Percentiles rank a stretch among this genome's conserved stretches.
These are phyloP conservation scores for Augochlorella aurata DNA, from an alignment of 2,888 invertebrate species.

Conservation along the genomic window DNA sequence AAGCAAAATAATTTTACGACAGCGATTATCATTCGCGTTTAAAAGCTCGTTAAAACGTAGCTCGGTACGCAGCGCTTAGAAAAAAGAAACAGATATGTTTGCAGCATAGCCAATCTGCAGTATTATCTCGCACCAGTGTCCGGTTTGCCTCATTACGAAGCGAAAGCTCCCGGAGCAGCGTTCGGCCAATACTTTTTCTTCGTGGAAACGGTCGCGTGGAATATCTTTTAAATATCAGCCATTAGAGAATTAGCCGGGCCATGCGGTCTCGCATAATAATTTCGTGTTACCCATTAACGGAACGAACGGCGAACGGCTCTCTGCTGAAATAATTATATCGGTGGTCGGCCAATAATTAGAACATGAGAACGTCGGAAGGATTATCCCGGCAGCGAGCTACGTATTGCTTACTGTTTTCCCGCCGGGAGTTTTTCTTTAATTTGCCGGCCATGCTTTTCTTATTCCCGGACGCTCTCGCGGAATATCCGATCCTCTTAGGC, in stretches of 20 bases:
- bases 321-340: constrained; percentile 15
- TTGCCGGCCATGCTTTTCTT: neutral
- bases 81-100: neutral
- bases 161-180: neutral
- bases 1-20: too few species aligned
- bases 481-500: constrained; percentile 17
- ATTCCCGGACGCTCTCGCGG: neutral
- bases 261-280: constrained; percentile 46
- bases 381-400: neutral
- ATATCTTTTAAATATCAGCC: constrained; percentile 58
- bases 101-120: neutral
- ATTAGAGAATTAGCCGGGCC: constrained; percentile 68
- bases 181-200: neutral
- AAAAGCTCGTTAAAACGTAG: neutral
- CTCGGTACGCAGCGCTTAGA: neutral
- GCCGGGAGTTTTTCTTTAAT: constrained; percentile 28
- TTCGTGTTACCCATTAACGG: constrained; percentile 56
- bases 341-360: constrained; percentile 4
- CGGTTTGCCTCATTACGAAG: neutral
- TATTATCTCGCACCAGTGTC: neutral
- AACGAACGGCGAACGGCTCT: neutral
- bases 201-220: constrained; percentile 10
- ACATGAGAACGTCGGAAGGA: neutral
- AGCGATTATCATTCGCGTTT: neutral
- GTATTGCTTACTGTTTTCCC: neutral